Percentiles rank a stretch among this genome's conserved stretches.
phyloP scores from a whole-genome alignment of 1,140 invertebrate species.

The Drosophila insularis region DNA sequence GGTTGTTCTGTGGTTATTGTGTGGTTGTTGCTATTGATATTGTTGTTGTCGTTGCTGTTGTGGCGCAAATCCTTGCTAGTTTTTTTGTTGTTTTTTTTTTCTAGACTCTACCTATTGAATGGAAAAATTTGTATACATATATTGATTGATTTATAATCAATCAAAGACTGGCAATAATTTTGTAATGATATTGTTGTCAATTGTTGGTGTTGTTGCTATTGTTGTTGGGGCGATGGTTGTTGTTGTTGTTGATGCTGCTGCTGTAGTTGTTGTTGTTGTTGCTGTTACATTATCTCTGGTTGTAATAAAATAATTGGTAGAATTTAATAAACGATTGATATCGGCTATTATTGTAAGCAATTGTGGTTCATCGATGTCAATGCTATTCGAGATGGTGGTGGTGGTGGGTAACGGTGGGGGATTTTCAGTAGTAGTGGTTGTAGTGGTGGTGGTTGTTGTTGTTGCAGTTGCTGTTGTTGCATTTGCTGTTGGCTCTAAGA shows the following conservation, averaged over 20 bases:
- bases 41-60: conserved; percentile 20
- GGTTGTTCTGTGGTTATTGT: conserved; percentile 27
- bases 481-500: conserved; percentile 42
- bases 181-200: conserved; percentile 53
- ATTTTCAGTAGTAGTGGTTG: conserved; percentile 27
- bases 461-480: conserved; percentile 30
- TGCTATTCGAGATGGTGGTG: conserved; percentile 52
- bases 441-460: conserved; percentile 30
- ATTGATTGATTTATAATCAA: conserved; percentile 28
- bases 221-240: conserved; percentile 39
- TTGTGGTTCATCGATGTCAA: conserved; percentile 77
- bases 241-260: conserved; percentile 51
- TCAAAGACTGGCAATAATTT: conserved; percentile 71
- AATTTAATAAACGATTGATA: conserved; percentile 82
- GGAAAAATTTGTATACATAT: not conserved
- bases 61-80: conserved; percentile 32
- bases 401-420: conserved; percentile 38
- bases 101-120: not conserved
- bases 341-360: conserved; percentile 73
- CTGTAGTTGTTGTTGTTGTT: conserved; percentile 49
- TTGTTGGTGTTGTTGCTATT: conserved; percentile 54
- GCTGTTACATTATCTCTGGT: conserved; percentile 79
- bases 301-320: conserved; percentile 82
- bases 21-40: conserved; percentile 15
- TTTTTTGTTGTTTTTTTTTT: not conserved